Evolutionary conservation across 2,888 invertebrate genomes (phyloP), one percentile per base, ranked within the genome.

Genomic region (Polydesmus complanatus): DNA sequence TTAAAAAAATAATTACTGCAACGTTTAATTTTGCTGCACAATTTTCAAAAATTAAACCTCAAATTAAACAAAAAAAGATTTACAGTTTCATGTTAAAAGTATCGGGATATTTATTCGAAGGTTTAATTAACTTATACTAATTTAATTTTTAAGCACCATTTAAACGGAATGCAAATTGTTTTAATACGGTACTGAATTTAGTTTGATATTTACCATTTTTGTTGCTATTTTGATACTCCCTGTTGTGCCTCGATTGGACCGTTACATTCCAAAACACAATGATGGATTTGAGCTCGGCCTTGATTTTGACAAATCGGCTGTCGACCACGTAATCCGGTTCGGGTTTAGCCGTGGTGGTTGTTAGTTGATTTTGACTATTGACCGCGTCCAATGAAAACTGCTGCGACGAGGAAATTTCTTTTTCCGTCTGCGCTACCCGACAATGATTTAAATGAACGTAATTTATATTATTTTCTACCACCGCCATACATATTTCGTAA

Each of bases 361-460:
- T 25, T 21, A 56, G 37, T 23, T 56, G 56, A n/a, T n/a, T n/a
- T 2, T 18, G 22, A n/a, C 51, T 21, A 50, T 25, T 51, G 37
- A 47, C 27, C 14, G 27, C 54, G 53, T 25, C 37, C 37, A 25
- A 22, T 26, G 51, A 18, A 49, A 56, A 61, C 56, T 47, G 37
- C 18, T 47, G 56, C 37, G 56, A 52, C 19, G 37, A 37, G 37
- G 51, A 11, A 26, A 56, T 27, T 50, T 64, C 64, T 51, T 58
- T 62, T 47, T 63, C 56, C 1, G 64, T 56, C 54, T 60, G 63
- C n/a, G 62, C 62, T 5, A 61, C 64, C 5, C 54, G 50, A 56
- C 64, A 64, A 53, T 64, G 56, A 57, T 63, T 64, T 18, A 63
- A 58, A 55, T 64, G 64, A 19, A 64, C 56, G 27, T 64, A 64